These are phyloP conservation scores for Esox masquinongy DNA, from an alignment of 2,797 vertebrate species.

Conservation along the genomic window DNA sequence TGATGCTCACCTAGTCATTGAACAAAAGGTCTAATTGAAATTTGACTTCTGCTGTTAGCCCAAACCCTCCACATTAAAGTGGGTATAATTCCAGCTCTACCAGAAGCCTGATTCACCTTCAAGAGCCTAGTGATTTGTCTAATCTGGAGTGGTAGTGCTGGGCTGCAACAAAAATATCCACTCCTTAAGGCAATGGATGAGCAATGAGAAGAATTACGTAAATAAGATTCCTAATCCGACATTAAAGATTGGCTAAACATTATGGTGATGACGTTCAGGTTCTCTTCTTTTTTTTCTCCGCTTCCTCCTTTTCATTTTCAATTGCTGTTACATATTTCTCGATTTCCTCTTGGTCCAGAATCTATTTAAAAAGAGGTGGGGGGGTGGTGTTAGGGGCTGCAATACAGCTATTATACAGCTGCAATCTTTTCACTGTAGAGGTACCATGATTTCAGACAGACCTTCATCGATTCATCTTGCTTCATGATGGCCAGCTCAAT, in stretches of 20 bases:
- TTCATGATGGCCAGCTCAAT: conserved; percentile 85
- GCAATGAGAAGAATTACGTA: not conserved
- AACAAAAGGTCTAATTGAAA: too few relatives aligned
- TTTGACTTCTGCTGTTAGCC: too few relatives aligned
- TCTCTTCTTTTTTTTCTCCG: conserved; percentile 82
- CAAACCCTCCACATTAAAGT: too few relatives aligned
- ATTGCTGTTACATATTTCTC: conserved; percentile 83
- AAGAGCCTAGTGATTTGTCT: not conserved
- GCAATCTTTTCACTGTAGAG: not conserved
- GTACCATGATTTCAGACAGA: conserved; percentile 34
- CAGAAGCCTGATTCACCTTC: not conserved
- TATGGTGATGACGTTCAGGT: conserved; percentile 28
- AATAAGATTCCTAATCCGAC: not conserved
- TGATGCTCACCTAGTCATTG: too few relatives aligned
- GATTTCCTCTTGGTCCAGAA: conserved; percentile 82
- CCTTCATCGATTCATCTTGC: conserved; percentile 79
- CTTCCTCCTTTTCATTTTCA: conserved; percentile 86
- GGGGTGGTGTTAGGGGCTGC: not conserved
- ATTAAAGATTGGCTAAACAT: not conserved
- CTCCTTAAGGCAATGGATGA: not conserved
- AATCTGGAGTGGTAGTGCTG: not conserved
- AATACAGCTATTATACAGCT: not conserved
- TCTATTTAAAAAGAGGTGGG: conserved; percentile 54
- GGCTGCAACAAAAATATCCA: not conserved
- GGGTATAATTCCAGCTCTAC: not conserved